Percentiles rank a stretch among this genome's conserved stretches.
Evolutionary conservation across 2,113 vertebrate genomes (phyloP).

Genomic region (Lampris megalopsis): DNA sequence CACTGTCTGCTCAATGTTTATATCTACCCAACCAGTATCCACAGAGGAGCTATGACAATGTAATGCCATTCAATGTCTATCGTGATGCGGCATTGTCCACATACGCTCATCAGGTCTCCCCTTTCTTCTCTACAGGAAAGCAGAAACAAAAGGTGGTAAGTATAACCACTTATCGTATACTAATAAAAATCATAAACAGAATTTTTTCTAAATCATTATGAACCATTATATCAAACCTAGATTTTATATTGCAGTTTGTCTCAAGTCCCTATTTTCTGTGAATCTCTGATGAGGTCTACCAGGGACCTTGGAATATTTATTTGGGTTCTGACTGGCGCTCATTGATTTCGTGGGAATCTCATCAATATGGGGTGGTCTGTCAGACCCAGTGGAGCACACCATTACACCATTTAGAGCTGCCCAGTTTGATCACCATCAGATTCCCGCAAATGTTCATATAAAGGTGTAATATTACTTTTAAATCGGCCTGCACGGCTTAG

Average conservation of each 20-base stretch:
- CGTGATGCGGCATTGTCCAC: neutral
- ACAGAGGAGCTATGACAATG: neutral
- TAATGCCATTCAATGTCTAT: neutral
- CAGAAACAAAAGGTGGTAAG: conserved; percentile 99
- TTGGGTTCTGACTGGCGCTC: neutral
- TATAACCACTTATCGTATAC: conserved; percentile 31
- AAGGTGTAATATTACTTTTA: conserved; percentile 16
- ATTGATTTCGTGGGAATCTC: neutral
- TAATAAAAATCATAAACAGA: neutral
- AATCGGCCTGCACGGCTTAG: neutral
- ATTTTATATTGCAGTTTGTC: too few species aligned
- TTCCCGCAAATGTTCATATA: conserved; percentile 1
- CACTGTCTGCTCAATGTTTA: neutral
- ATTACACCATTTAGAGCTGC: conserved; percentile 4
- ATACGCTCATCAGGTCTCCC: conserved; percentile 8
- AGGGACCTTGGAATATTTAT: neutral
- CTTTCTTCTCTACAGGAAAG: conserved; percentile 88
- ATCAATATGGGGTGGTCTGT: neutral
- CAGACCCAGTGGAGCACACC: neutral
- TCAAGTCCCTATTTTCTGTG: neutral
- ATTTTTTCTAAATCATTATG: too few species aligned
- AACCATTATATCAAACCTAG: too few species aligned
- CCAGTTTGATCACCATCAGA: neutral
- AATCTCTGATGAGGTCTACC: neutral
- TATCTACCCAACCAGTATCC: neutral